phyloP scores from a whole-genome alignment of 2,888 invertebrate species.

The Leptinotarsa rubiginosa region DNA sequence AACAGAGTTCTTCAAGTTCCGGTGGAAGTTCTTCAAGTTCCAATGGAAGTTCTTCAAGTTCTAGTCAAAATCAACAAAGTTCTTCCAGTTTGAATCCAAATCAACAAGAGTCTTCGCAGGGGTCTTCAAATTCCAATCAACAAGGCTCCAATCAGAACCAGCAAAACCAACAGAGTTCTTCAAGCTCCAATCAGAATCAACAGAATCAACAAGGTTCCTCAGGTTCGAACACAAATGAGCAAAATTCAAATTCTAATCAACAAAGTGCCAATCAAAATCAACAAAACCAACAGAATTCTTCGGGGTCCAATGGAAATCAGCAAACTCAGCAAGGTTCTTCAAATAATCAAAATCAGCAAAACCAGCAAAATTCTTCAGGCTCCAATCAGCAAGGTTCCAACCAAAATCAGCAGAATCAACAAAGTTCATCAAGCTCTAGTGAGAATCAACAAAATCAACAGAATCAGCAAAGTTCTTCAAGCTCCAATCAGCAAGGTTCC shows the following conservation, averaged over 20 bases:
- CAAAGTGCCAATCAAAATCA: conserved; percentile 28
- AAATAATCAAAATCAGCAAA: conserved; percentile 43
- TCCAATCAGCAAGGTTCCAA: conserved; percentile 36
- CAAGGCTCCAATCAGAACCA: conserved; percentile 34
- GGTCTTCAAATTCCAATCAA: background rate
- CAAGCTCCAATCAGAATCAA: conserved; percentile 31
- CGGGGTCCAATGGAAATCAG: conserved; percentile 32
- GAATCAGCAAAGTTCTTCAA: conserved; percentile 21
- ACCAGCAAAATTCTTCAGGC: conserved; percentile 28
- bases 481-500: background rate
- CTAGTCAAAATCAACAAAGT: conserved; percentile 44
- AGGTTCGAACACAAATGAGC: conserved; percentile 29
- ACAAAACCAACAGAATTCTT: conserved; percentile 34
- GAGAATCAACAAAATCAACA: conserved; percentile 45
- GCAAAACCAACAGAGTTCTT: conserved; percentile 33
- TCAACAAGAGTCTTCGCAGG: conserved; percentile 33
- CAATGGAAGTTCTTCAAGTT: conserved; percentile 32
- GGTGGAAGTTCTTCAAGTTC: conserved; percentile 39
- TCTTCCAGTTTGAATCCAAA: conserved; percentile 27
- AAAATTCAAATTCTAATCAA: conserved; percentile 26
- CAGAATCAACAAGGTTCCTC: conserved; percentile 15
- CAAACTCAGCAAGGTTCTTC: conserved; percentile 42
- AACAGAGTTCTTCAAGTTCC: conserved; percentile 33
- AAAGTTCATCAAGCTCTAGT: conserved; percentile 34
- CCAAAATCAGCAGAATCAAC: conserved; percentile 44